These are phyloP conservation scores for Physocephala rufipes DNA, from an alignment of 2,888 invertebrate species.

Conservation along the genomic window DNA sequence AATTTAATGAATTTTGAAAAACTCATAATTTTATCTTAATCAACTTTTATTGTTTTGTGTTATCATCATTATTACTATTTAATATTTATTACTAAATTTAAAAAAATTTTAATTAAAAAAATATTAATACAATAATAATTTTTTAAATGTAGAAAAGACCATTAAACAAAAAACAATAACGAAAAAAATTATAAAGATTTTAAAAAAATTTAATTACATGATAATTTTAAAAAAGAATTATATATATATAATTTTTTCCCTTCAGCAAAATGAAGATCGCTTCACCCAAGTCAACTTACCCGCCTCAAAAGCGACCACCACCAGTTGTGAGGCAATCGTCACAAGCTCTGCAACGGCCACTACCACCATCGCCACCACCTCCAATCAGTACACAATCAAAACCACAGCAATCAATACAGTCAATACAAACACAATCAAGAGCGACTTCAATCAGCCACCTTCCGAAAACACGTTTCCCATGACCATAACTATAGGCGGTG, in stretches of 20 bases:
- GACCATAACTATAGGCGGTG: constrained; percentile 56
- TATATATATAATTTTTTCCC: constrained; percentile 12
- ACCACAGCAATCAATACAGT: constrained; percentile 13
- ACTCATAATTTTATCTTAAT: too few relatives aligned
- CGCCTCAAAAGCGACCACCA: constrained; percentile 44
- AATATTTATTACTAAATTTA: too few relatives aligned
- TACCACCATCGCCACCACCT: too few relatives aligned
- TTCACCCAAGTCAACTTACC: constrained; percentile 54
- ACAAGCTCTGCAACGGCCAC: constrained; percentile 16
- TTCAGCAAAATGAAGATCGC: constrained; percentile 58
- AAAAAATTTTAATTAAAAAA: too few relatives aligned
- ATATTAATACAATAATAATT: too few relatives aligned
- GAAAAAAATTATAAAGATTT: too few relatives aligned
- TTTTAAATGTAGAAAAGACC: too few relatives aligned
- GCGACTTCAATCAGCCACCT: neutral
- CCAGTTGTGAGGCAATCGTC: constrained; percentile 18
- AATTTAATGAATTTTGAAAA: too few relatives aligned
- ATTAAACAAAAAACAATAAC: too few relatives aligned
- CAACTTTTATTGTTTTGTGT: too few relatives aligned
- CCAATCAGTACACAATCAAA: constrained; percentile 38
- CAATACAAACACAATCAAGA: neutral
- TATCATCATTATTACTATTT: too few relatives aligned
- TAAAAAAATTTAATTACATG: too few relatives aligned
- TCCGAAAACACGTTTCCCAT: constrained; percentile 31
- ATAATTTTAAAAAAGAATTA: neutral